A percentile compares a stretch with the other conserved stretches of the same genome.
Evolutionary conservation across 1,140 invertebrate genomes (phyloP).

Genomic region (Eupristina koningsbergeri): DNA sequence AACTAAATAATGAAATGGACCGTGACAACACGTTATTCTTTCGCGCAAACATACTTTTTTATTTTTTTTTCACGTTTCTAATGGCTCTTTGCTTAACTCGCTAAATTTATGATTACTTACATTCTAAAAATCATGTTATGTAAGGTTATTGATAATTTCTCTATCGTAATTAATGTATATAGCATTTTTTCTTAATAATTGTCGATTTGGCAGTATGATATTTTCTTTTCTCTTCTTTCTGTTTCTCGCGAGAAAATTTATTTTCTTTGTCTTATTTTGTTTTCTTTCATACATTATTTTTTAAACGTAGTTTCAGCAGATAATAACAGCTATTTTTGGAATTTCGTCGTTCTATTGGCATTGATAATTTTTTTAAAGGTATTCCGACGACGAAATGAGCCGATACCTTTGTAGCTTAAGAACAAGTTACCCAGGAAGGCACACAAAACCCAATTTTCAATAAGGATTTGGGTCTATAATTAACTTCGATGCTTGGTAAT

Average conservation of each 20-base stretch:
- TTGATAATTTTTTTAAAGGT: slow-evolving; percentile 42
- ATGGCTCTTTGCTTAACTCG: slow-evolving; percentile 59
- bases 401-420: slow-evolving; percentile 27
- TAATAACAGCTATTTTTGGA: slow-evolving; percentile 47
- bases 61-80: slow-evolving; percentile 61
- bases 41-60: slow-evolving; percentile 53
- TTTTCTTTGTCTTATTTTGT: slow-evolving; percentile 39
- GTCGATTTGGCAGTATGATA: slow-evolving; percentile 74
- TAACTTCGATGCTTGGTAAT: slow-evolving; percentile 20
- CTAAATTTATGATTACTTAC: slow-evolving; percentile 68
- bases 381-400: slow-evolving; percentile 24
- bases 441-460: slow-evolving; percentile 34
- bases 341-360: slow-evolving; percentile 29
- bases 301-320: slow-evolving; percentile 46
- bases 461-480: slow-evolving; percentile 5
- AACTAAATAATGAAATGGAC: slow-evolving; percentile 44
- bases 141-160: slow-evolving; percentile 68
- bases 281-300: slow-evolving; percentile 32
- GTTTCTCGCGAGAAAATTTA: slow-evolving; percentile 43
- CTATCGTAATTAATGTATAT: slow-evolving; percentile 69
- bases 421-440: slow-evolving; percentile 44
- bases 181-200: slow-evolving; percentile 65
- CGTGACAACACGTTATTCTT: slow-evolving; percentile 26
- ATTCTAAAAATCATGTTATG: slow-evolving; percentile 68
- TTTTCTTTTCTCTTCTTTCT: slow-evolving; percentile 58